Conservation (phyloP, 2,113 vertebrate species). For the Eulemur rufifrons region DNA sequence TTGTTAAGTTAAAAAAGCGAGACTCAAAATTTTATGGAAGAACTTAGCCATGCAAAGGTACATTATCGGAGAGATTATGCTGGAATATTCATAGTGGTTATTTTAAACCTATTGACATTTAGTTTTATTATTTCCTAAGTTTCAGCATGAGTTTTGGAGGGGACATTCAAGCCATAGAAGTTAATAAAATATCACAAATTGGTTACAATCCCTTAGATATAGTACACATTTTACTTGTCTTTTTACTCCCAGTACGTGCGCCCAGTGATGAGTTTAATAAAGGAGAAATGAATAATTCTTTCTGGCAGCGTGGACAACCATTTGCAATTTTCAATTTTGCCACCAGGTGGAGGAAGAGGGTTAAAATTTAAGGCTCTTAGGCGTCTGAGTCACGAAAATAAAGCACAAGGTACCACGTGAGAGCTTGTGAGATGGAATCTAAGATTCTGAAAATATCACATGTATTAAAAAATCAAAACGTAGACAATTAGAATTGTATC, state of each 20-base stretch:
- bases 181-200: background rate
- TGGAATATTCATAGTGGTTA: background rate
- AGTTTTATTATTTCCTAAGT: slow-evolving; percentile 1
- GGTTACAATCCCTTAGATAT: background rate
- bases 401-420: background rate
- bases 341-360: slow-evolving; percentile 61
- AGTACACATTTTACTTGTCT: background rate
- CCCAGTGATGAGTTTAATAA: background rate
- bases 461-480: background rate
- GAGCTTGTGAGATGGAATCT: background rate
- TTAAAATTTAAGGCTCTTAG: slow-evolving; percentile 37
- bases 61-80: background rate
- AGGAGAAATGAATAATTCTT: background rate
- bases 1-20: slow-evolving; percentile 10
- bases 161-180: background rate
- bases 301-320: background rate
- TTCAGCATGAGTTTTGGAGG: background rate
- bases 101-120: background rate
- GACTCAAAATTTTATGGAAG: background rate
- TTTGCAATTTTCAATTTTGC: slow-evolving; percentile 43
- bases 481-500: background rate
- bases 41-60: background rate
- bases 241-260: background rate
- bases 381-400: background rate
- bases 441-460: background rate